Evolutionary conservation across 2,113 vertebrate genomes (phyloP), one percentile per base, ranked within the genome.

Genomic region (Meriones unguiculatus): DNA sequence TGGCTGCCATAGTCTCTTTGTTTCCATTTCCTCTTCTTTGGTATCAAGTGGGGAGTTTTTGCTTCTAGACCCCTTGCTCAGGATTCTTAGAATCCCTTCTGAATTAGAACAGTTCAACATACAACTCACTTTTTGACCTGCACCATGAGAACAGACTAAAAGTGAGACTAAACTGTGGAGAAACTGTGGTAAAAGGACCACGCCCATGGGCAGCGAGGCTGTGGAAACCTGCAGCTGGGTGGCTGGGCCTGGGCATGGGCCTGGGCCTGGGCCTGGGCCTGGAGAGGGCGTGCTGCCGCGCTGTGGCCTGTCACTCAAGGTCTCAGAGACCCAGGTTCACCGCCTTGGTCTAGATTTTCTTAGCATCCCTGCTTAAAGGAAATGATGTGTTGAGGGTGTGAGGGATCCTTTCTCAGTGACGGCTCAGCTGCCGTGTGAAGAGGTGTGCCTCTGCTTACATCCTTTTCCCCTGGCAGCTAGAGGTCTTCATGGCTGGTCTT

Each of bases 1-100:
- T 87, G 88, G 38, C 76, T 52, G 24, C 93, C n/a, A 38, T 35
- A 15, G 15, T 30, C 22, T 87, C 50, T 91, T 89, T 59, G 9
- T 95, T 92, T 93, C 85, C 72, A 28, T 50, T 94, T 98, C 89
- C 20, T 10, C n/a, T 94, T 69, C 62, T 35, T 86, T 30, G 69
- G 90, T 20, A 73, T 41, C 76, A 52, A 17, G 95, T 28, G 75
- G 54, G 96, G 62, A 62, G 22, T 73, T 93, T 89, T 92, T 80
- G 81, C 13, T 95, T 32, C 85, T 64, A 11, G 67, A n/a, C 9
- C 72, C 4, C 41, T 62, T 67, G 69, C 84, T 93, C 73, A 62
- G 20, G 80, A 70, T 78, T 88, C 67, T 67, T 73, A 73, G 5
- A 67, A 2, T 73, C 62, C 46, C 82, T 73, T 41, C 70, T 93